phyloP scores from a whole-genome alignment of 2,888 invertebrate genomes.

The Atherix ibis region DNA sequence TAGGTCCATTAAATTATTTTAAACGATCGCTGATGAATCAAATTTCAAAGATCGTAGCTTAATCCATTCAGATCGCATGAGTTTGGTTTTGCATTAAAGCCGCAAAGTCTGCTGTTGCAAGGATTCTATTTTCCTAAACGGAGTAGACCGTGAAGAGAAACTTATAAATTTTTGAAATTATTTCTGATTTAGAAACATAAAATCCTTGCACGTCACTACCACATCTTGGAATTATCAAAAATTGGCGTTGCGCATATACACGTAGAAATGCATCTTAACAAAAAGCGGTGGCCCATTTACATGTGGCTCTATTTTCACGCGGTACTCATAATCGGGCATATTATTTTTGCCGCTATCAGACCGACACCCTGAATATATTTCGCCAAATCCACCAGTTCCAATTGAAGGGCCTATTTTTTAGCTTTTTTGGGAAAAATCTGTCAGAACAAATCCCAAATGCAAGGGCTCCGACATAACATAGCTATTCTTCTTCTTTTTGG shows the following conservation, averaged over 20 bases:
- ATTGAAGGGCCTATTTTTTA: slow-evolving; percentile 81
- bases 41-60: too few relatives aligned
- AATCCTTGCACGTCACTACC: too few relatives aligned
- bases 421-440: slow-evolving; percentile 57
- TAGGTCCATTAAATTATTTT: too few relatives aligned
- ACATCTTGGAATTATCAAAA: too few relatives aligned
- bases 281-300: slow-evolving; percentile 88
- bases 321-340: slow-evolving; percentile 44
- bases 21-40: too few relatives aligned
- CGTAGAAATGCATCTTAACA: slow-evolving; percentile 86
- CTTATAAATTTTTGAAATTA: too few relatives aligned
- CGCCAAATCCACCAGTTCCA: slow-evolving; percentile 86
- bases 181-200: too few relatives aligned
- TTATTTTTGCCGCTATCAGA: slow-evolving; percentile 37
- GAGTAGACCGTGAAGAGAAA: too few relatives aligned
- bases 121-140: too few relatives aligned
- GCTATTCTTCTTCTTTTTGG: slow-evolving; percentile 20
- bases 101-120: too few relatives aligned
- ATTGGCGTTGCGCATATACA: slow-evolving; percentile 60
- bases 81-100: too few relatives aligned
- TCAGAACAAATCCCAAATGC: slow-evolving; percentile 51
- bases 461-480: slow-evolving; percentile 27
- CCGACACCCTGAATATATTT: slow-evolving; percentile 72
- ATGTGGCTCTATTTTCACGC: slow-evolving; percentile 77
- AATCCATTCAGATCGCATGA: too few relatives aligned